Conservation (phyloP, 2,113 vertebrate genomes). For the Poeciliopsis occidentalis region DNA sequence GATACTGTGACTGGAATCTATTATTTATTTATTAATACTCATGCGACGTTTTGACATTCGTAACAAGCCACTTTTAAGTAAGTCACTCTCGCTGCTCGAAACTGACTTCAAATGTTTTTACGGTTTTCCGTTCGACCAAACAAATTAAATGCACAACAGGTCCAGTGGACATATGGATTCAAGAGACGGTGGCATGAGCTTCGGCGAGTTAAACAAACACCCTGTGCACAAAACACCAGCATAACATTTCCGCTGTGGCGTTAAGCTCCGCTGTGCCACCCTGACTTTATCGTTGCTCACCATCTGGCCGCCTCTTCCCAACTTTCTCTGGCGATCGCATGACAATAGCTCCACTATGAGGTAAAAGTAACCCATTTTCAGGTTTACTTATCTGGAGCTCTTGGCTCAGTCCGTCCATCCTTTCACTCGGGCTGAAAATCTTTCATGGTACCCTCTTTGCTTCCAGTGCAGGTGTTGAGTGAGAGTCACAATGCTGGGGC, state of each 20-base stretch:
- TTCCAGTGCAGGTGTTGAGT: conserved; percentile 70
- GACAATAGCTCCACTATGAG: conserved; percentile 40
- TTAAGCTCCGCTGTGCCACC: neutral
- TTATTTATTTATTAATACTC: neutral
- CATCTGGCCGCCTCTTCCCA: neutral
- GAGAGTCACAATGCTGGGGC: conserved; percentile 57
- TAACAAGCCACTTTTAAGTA: neutral
- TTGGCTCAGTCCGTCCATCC: conserved; percentile 64
- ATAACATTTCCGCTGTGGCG: neutral
- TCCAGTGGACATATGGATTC: too few relatives aligned
- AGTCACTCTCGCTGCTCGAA: neutral
- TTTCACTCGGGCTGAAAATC: conserved; percentile 52
- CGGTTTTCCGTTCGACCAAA: neutral
- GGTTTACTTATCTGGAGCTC: conserved; percentile 67
- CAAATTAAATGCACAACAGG: too few relatives aligned
- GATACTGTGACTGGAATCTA: too few relatives aligned
- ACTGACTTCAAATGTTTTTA: neutral
- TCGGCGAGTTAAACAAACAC: too few relatives aligned
- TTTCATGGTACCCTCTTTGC: conserved; percentile 71
- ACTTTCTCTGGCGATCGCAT: conserved; percentile 37
- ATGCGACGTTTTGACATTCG: neutral
- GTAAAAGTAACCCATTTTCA: conserved; percentile 37
- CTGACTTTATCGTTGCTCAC: neutral
- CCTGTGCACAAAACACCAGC: too few relatives aligned
- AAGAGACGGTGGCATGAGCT: too few relatives aligned